Evolutionary conservation across 2,113 vertebrate species (phyloP), one percentile per base, ranked within the genome.

Genomic region (Atrichornis clamosus): DNA sequence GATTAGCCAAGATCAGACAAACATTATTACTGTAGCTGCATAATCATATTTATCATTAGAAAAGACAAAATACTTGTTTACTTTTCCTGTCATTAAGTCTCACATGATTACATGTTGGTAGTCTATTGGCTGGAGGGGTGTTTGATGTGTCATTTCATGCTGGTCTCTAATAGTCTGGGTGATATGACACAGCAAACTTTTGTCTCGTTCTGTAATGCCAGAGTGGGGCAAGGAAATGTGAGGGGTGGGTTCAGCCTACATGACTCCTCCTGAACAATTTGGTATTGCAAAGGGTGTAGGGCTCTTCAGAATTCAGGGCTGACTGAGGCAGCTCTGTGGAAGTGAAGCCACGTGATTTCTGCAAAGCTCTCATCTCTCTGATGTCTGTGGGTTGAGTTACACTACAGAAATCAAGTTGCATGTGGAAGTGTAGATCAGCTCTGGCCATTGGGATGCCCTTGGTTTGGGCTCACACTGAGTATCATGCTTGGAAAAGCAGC

Each of bases 401-500:
- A 14, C 7, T 10, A 10, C 17, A 74, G 59, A 74, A 84, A 63
- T 28, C 11, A 81, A 77, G 28, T 5, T 32, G 7, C 19, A 1
- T 47, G 13, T 21, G 33, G n/a, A 53, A 60, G 33, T 3, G 18
- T 37, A n/a, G 68, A 76, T 59, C 15, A 63, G 16, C 8, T 90
- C 74, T 22, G 22, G 17, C 24, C 30, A 12, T 16, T 65, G 0
- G 1, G 50, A 52, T 27, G 13, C 24, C 27, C 58, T 55, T 47
- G 82, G 22, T 39, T 80, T 4, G 5, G 49, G 24, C 32, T 87
- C 58, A 44, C 35, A 10, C 42, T n/a, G 87, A 15, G 10, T 4
- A 1, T 47, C 19, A n/a, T 0, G 0, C 15, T 55, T 39, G 26
- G 50, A 68, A 84, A 74, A 47, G 18, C 46, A 69, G 13, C 26